Conservation (phyloP, 2,113 vertebrate species). For the Spea multiplicata region DNA sequence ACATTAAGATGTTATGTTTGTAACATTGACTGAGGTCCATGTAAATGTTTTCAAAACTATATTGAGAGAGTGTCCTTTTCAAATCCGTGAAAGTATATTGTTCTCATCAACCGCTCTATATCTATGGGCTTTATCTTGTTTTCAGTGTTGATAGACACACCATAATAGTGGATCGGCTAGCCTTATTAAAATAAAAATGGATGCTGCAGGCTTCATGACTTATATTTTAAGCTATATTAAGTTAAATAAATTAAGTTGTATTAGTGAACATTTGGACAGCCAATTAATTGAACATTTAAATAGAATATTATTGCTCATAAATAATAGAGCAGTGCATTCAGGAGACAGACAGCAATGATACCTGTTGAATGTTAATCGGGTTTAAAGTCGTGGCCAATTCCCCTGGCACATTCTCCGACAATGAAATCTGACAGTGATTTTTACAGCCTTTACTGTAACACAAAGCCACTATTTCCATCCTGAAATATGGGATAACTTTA, state of each 20-base stretch:
- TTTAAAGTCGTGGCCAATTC: slow-evolving; percentile 17
- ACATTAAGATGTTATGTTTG: too few relatives aligned
- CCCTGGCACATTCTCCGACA: slow-evolving; percentile 1
- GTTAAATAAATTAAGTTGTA: background rate
- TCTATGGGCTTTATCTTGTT: too few relatives aligned
- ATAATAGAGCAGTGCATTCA: slow-evolving; percentile 17
- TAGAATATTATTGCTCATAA: slow-evolving; percentile 36
- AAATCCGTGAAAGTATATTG: too few relatives aligned
- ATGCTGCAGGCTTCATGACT: slow-evolving; percentile 8
- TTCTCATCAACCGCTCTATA: too few relatives aligned
- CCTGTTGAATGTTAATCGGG: slow-evolving; percentile 38
- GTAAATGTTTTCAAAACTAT: too few relatives aligned
- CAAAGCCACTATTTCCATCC: slow-evolving; percentile 20
- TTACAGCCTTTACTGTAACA: slow-evolving; percentile 13
- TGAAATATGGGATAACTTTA: background rate
- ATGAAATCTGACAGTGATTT: slow-evolving; percentile 29
- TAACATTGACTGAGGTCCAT: too few relatives aligned
- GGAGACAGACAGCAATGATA: slow-evolving; percentile 23
- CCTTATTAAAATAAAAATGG: background rate
- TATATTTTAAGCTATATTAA: too few relatives aligned
- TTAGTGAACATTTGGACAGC: slow-evolving; percentile 32
- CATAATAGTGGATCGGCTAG: too few relatives aligned
- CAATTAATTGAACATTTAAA: slow-evolving; percentile 38
- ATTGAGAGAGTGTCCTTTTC: too few relatives aligned
- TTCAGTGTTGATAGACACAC: too few relatives aligned